These are phyloP conservation scores for Spea hammondii DNA, from an alignment of 2,797 vertebrate genomes.

Conservation along the genomic window DNA sequence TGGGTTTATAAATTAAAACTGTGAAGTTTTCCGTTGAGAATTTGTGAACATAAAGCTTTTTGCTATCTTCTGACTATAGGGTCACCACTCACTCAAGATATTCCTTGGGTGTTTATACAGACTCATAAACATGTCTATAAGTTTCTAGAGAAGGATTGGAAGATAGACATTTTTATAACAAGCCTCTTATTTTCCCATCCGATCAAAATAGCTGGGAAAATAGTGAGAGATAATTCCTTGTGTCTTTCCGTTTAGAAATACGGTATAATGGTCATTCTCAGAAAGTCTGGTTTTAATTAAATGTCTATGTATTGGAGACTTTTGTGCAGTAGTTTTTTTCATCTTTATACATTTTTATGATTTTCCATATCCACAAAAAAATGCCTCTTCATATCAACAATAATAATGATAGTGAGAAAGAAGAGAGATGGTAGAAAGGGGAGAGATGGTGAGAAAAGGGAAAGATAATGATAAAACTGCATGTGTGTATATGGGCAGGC, in stretches of 20 bases:
- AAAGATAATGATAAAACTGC: too few relatives aligned
- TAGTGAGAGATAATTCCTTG: background rate
- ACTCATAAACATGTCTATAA: background rate
- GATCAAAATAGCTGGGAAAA: background rate
- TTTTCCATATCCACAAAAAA: too few relatives aligned
- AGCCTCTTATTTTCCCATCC: background rate
- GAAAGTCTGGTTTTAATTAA: background rate
- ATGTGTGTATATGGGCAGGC: too few relatives aligned
- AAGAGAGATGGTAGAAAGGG: too few relatives aligned
- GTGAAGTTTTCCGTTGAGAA: background rate
- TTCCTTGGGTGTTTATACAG: background rate
- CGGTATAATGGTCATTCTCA: background rate
- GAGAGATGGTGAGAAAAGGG: too few relatives aligned
- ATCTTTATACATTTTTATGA: too few relatives aligned
- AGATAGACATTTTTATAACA: slow-evolving; percentile 3
- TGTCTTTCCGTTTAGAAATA: background rate
- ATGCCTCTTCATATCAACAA: too few relatives aligned
- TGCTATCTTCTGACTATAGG: background rate
- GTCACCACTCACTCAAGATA: background rate
- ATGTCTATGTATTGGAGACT: background rate
- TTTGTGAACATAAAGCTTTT: background rate
- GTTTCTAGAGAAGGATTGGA: background rate
- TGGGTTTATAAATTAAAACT: too few relatives aligned
- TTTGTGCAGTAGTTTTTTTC: background rate
- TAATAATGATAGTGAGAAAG: too few relatives aligned